Conservation (phyloP, 1,140 invertebrate species). For the Pogonus chalceus region DNA sequence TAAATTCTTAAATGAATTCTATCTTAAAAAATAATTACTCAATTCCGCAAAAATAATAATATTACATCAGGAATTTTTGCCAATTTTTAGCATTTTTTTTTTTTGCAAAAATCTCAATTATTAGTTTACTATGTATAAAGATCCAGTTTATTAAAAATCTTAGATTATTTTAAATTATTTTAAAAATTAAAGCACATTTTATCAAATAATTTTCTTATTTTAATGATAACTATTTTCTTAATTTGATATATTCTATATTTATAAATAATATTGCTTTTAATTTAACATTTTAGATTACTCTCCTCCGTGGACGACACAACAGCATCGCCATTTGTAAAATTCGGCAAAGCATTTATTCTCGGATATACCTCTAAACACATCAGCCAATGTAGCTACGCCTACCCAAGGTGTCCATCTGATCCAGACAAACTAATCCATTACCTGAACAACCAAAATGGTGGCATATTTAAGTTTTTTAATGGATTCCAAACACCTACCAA, state of each 20-base stretch:
- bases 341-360: constrained; percentile 59
- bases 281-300: constrained; percentile 41
- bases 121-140: neutral
- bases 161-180: constrained; percentile 10
- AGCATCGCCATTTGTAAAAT: constrained; percentile 52
- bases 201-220: constrained; percentile 18
- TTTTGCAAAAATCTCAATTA: no score
- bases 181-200: constrained; percentile 7
- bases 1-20: no score
- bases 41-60: no score
- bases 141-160: neutral
- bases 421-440: constrained; percentile 61
- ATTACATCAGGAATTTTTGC: no score
- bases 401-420: constrained; percentile 61
- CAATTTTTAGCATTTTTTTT: no score
- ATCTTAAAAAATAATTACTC: no score
- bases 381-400: constrained; percentile 50
- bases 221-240: constrained; percentile 15
- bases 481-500: constrained; percentile 28
- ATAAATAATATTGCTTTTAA: constrained; percentile 8
- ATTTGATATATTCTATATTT: neutral
- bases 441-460: constrained; percentile 76
- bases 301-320: constrained; percentile 34
- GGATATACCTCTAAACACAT: constrained; percentile 55
- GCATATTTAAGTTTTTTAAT: constrained; percentile 70